A percentile compares a stretch with the other conserved stretches of the same genome.
Evolutionary conservation across 2,113 vertebrate species (phyloP).

Genomic region (Lycocorax pyrrhopterus): DNA sequence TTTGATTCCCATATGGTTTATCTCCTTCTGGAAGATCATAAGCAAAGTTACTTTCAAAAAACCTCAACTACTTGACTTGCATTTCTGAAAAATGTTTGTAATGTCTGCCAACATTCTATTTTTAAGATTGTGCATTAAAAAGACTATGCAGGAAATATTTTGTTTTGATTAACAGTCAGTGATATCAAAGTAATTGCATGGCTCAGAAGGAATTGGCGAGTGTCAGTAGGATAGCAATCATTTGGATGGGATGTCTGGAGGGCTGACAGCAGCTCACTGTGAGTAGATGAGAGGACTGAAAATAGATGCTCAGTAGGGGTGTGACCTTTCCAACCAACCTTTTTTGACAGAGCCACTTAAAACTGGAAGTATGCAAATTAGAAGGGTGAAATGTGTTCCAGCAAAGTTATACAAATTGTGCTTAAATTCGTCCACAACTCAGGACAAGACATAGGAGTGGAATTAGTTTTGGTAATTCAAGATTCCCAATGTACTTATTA

Average conservation of each 20-base stretch:
- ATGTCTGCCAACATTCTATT: not conserved
- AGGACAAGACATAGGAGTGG: not conserved
- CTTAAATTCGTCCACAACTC: not conserved
- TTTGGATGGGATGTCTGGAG: not conserved
- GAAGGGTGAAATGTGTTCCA: not conserved
- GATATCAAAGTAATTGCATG: not conserved
- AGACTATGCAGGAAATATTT: not conserved
- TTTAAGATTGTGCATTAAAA: not conserved
- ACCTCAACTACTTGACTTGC: not conserved
- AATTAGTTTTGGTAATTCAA: not conserved
- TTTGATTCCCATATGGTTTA: not conserved
- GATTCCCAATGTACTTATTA: not conserved
- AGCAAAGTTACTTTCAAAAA: not conserved
- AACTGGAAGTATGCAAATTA: not conserved
- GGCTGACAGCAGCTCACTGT: not conserved
- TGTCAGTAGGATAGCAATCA: slow-evolving; percentile 21
- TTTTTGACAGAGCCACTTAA: slow-evolving; percentile 18
- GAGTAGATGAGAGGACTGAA: not conserved
- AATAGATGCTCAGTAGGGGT: not conserved
- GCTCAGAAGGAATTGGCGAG: not conserved
- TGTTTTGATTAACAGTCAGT: slow-evolving; percentile 17
- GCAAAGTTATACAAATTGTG: not conserved
- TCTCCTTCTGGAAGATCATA: not conserved
- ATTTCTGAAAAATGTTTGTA: not conserved
- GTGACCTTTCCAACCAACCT: not conserved